Evolutionary conservation across 2,113 vertebrate genomes (phyloP), one percentile per base, ranked within the genome.

Genomic region (Fukomys damarensis): DNA sequence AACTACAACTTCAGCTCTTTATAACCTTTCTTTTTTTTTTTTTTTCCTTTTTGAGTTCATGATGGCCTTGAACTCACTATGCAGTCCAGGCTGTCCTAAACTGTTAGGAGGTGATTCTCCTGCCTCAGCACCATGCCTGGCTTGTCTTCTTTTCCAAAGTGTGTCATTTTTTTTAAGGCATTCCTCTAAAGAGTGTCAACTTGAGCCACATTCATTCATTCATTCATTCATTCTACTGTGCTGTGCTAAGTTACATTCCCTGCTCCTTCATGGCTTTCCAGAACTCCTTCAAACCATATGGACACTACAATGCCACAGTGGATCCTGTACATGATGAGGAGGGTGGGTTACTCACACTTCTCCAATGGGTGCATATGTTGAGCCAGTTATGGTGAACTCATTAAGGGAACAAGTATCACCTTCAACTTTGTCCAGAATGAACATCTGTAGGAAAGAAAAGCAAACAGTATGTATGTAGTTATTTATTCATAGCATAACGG

Each of bases 331-430:
- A 66, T 17, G 11, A 72, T 0, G 20, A 26, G 19, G 6, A 32
- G 9, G 19, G 49, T 20, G 5, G 13, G 76, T 65, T 97, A 99
- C 99, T 99, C 98, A 99, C 99, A 99, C 99, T 98, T 99, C 99
- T 98, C 99, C 99, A 90, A 99, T 98, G 4, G 99, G 99, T 52
- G 99, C 99, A 0, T 99, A 99, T 2, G 99, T 99, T 54, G 99
- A 99, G 28, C 99, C 99, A 46, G 99, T 99, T 98, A 99, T 99
- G 96, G 99, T 99, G 97, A 99, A 99, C 98, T 99, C 99, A 35
- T 99, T 99, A 97, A 99, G 98, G 84, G 98, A 98, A 97, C 99
- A 99, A 97, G 98, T 99, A 86, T 99, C 99, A 43, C 98, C 99
- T 95, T 99, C 99, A 2, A 99, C 98, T 98, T 98, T 99, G 98